Evolutionary conservation across 2,797 vertebrate species (phyloP).

Genomic region (Ispidina picta): DNA sequence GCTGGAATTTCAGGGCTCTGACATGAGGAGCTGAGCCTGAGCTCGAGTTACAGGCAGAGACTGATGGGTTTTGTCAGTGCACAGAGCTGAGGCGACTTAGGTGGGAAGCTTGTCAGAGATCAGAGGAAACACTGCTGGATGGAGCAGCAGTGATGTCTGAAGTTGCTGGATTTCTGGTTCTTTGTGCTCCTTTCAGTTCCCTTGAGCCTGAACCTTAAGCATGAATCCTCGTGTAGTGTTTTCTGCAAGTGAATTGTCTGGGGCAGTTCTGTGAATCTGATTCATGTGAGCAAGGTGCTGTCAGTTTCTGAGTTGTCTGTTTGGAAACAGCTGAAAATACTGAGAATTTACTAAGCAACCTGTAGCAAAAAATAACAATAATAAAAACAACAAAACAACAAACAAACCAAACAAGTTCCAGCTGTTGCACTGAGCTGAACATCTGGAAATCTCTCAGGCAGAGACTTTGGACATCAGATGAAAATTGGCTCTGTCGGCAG

Average conservation of each 20-base stretch:
- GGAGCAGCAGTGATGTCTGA: accelerated
- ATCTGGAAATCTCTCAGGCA: neutral
- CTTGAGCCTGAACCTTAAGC: neutral
- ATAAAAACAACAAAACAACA: too few relatives aligned
- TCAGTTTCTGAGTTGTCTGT: neutral
- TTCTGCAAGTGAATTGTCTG: neutral
- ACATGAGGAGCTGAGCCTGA: constrained; percentile 80
- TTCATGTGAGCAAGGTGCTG: accelerated
- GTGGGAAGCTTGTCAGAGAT: neutral
- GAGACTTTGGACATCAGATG: neutral
- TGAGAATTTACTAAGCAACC: neutral
- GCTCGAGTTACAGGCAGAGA: constrained; percentile 75
- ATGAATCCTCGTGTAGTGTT: neutral
- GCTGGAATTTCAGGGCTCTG: constrained; percentile 82
- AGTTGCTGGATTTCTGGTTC: neutral
- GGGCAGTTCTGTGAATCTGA: neutral
- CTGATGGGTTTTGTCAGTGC: constrained; percentile 34
- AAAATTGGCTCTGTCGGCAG: neutral
- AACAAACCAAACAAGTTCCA: neutral
- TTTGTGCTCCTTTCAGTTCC: accelerated
- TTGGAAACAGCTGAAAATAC: neutral
- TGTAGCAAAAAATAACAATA: neutral
- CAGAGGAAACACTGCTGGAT: neutral
- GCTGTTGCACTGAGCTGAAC: neutral
- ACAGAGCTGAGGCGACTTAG: neutral